These are phyloP conservation scores for Petaurus breviceps DNA, from an alignment of 2,113 vertebrate species.

Conservation along the genomic window DNA sequence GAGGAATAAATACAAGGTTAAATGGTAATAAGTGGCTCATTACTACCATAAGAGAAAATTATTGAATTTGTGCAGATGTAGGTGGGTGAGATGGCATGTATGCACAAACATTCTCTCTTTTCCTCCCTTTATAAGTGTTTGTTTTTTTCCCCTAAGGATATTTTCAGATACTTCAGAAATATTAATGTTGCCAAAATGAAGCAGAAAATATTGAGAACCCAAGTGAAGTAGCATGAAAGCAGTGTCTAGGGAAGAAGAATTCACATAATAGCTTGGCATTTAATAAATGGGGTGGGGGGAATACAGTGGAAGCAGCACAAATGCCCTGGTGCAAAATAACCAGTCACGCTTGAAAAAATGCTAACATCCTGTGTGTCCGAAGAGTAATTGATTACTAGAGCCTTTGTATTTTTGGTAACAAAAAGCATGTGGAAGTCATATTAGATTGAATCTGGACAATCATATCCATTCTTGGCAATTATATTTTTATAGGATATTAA, in stretches of 20 bases:
- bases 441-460: neutral
- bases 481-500: neutral
- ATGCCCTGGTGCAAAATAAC: neutral
- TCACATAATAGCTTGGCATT: neutral
- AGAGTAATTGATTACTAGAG: conserved; percentile 19
- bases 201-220: conserved; percentile 37
- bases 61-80: neutral
- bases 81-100: neutral
- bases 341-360: neutral
- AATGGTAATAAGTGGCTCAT: neutral
- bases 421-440: neutral
- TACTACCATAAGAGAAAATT: neutral
- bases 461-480: neutral
- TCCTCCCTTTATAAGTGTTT: neutral
- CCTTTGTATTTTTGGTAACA: neutral
- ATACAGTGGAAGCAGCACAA: neutral
- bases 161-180: conserved; percentile 28
- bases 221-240: conserved; percentile 16
- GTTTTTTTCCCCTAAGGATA: conserved; percentile 37
- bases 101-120: neutral
- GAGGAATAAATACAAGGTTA: neutral
- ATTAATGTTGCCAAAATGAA: conserved; percentile 46
- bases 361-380: neutral
- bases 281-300: neutral
- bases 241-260: neutral